These are phyloP conservation scores for Hycleus phaleratus DNA, from an alignment of 1,140 invertebrate species.

Conservation along the genomic window DNA sequence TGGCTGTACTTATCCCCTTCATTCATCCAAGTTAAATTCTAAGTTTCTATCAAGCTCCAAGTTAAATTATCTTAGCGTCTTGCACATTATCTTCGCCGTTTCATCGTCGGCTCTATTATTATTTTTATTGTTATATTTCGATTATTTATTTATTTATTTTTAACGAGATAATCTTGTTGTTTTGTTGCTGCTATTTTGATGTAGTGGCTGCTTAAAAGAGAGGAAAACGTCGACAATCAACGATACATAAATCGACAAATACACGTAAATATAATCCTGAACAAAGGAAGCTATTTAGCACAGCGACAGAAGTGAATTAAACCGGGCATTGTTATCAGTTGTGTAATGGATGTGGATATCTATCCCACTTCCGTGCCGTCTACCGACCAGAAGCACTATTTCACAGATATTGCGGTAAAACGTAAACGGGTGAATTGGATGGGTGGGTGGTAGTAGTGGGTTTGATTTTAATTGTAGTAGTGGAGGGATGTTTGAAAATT, in stretches of 20 bases:
- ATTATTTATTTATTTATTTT: no score
- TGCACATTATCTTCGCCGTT: constrained; percentile 2
- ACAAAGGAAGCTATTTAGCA: constrained; percentile 30
- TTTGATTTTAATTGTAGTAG: no score
- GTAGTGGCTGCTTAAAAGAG: no score
- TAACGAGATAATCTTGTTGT: no score
- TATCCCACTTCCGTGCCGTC: constrained; percentile 24
- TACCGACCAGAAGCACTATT: constrained; percentile 27
- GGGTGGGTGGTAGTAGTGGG: background rate
- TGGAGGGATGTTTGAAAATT: no score
- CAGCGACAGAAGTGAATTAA: constrained; percentile 27
- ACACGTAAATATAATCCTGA: constrained; percentile 22
- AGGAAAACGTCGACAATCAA: constrained; percentile 6
- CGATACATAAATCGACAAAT: constrained; percentile 18
- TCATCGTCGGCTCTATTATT: background rate
- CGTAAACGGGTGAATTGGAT: background rate
- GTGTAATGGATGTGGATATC: constrained; percentile 30
- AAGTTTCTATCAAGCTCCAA: background rate
- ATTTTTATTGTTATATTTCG: no score
- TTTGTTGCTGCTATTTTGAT: no score
- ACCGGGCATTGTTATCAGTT: constrained; percentile 29
- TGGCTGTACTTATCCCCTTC: constrained; percentile 19
- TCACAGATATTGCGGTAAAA: constrained; percentile 27
- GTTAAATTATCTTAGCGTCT: constrained; percentile 12
- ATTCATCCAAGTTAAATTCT: constrained; percentile 20